Evolutionary conservation across 2,113 vertebrate species (phyloP).

Genomic region (Mesitornis unicolor): DNA sequence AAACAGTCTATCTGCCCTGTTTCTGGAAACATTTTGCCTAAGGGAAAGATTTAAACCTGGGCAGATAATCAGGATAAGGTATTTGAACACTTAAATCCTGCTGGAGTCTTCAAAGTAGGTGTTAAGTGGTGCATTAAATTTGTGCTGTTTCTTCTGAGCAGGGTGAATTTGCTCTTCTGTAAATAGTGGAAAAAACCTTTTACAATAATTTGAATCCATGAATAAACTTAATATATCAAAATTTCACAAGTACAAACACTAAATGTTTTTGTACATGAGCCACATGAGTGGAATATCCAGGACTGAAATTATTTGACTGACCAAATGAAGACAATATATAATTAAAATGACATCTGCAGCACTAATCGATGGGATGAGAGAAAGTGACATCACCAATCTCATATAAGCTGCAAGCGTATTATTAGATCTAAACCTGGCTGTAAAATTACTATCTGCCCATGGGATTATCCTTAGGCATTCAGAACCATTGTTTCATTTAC

Average conservation of each 20-base stretch:
- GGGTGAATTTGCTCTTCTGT: slow-evolving; percentile 15
- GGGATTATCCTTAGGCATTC: slow-evolving; percentile 47
- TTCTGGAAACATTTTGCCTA: slow-evolving; percentile 21
- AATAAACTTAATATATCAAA: slow-evolving; percentile 32
- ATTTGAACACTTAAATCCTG: slow-evolving; percentile 42
- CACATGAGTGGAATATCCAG: slow-evolving; percentile 23
- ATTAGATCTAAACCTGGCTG: slow-evolving; percentile 63
- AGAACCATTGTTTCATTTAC: slow-evolving; percentile 57
- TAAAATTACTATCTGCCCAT: slow-evolving; percentile 57
- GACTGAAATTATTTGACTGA: slow-evolving; percentile 35
- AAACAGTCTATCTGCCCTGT: background rate
- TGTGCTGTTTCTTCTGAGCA: slow-evolving; percentile 21
- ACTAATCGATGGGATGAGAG: background rate
- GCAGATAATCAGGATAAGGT: slow-evolving; percentile 37
- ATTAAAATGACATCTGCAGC: slow-evolving; percentile 52
- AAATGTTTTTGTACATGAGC: slow-evolving; percentile 16
- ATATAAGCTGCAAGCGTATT: slow-evolving; percentile 18
- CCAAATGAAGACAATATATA: slow-evolving; percentile 29
- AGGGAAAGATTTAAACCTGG: slow-evolving; percentile 14
- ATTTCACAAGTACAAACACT: background rate
- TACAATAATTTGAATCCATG: slow-evolving; percentile 28
- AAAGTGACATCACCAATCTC: slow-evolving; percentile 53
- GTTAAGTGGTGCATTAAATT: slow-evolving; percentile 57
- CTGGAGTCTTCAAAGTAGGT: slow-evolving; percentile 33
- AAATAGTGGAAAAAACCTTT: slow-evolving; percentile 25